These are phyloP conservation scores for Acanthopagrus latus DNA, from an alignment of 2,797 vertebrate genomes.

Conservation along the genomic window DNA sequence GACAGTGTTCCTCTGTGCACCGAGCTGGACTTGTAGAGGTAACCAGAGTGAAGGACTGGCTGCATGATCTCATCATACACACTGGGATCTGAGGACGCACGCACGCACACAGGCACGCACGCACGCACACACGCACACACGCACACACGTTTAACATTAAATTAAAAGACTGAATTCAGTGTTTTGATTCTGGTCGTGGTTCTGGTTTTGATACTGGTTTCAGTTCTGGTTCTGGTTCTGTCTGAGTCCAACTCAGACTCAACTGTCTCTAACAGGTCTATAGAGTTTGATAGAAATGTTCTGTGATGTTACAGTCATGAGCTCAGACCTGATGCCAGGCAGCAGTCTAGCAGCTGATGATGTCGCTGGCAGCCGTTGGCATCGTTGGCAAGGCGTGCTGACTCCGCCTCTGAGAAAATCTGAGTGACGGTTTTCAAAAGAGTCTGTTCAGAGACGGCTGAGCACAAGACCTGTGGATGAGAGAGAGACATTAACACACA, in stretches of 20 bases:
- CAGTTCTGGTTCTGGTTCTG: neutral
- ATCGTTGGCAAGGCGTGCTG: slow-evolving; percentile 45
- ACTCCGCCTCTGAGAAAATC: slow-evolving; percentile 90
- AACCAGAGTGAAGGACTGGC: slow-evolving; percentile 89
- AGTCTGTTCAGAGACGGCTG: slow-evolving; percentile 91
- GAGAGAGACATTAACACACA: neutral
- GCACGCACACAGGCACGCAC: neutral
- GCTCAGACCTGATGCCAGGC: slow-evolving; percentile 18
- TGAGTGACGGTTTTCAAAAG: slow-evolving; percentile 92
- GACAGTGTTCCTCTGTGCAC: slow-evolving; percentile 79
- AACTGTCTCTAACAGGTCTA: no score
- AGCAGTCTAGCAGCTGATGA: slow-evolving; percentile 43
- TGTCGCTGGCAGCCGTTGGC: slow-evolving; percentile 65
- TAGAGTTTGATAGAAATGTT: no score
- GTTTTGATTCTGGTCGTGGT: no score
- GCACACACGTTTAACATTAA: neutral
- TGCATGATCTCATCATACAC: slow-evolving; percentile 97
- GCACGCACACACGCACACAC: slow-evolving; percentile 6
- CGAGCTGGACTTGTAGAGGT: slow-evolving; percentile 87
- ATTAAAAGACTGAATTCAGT: no score
- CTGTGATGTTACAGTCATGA: no score
- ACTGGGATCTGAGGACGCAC: slow-evolving; percentile 74
- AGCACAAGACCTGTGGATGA: slow-evolving; percentile 86
- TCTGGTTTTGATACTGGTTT: no score
- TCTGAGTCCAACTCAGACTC: neutral